Conservation (phyloP, 2,797 vertebrate species). For the Cyprinella venusta region DNA sequence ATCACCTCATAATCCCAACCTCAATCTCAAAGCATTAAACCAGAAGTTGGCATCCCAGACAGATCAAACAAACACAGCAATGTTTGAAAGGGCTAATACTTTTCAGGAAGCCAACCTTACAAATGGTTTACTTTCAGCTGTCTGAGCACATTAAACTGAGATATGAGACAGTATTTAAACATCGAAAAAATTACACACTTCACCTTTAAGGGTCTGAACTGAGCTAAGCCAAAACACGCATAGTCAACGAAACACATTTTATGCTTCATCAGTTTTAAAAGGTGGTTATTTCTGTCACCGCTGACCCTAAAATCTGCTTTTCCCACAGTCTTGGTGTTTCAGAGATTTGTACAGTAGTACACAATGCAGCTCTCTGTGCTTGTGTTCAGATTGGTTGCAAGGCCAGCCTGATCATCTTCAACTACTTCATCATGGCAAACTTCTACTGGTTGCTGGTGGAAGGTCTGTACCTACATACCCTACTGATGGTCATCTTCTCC, state of each 20-base stretch:
- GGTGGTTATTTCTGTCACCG: constrained; percentile 5
- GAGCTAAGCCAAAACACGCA: constrained; percentile 28
- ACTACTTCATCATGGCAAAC: constrained; percentile 93
- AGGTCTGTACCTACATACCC: constrained; percentile 90
- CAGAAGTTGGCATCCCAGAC: neutral
- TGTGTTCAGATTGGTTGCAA: constrained; percentile 88
- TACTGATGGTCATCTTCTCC: constrained; percentile 85
- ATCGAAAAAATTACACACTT: constrained; percentile 31
- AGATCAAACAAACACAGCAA: neutral
- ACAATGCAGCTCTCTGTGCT: constrained; percentile 2
- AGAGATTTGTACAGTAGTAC: neutral
- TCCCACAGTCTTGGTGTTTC: neutral
- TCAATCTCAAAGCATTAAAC: neutral
- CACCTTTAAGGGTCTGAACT: constrained; percentile 7
- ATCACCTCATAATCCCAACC: neutral
- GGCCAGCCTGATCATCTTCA: constrained; percentile 85
- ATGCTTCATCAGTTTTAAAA: neutral
- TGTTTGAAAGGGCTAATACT: neutral
- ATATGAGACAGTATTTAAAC: constrained; percentile 11
- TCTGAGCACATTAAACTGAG: constrained; percentile 11
- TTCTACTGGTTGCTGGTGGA: constrained; percentile 96
- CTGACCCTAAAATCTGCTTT: neutral
- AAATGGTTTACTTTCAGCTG: constrained; percentile 1
- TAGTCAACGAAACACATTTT: constrained; percentile 19
- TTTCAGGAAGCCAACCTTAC: constrained; percentile 4